These are phyloP conservation scores for Ischnus inquisitorius DNA, from an alignment of 2,888 invertebrate genomes.

Conservation along the genomic window DNA sequence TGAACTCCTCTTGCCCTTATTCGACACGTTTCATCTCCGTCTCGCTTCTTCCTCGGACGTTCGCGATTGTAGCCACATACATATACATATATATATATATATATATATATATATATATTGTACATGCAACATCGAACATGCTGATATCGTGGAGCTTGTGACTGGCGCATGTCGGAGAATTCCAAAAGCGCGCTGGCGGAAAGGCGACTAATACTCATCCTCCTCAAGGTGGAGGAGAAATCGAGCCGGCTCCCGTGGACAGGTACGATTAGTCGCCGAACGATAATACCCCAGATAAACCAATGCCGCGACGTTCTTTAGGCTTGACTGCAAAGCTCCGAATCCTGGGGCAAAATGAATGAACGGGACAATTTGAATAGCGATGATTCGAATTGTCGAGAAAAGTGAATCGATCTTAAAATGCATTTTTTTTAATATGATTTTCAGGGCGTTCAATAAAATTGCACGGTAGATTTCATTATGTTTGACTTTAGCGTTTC, in stretches of 20 bases:
- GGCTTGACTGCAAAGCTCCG: no score
- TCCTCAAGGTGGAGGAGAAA: not conserved
- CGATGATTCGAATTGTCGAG: no score
- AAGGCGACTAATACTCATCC: not conserved
- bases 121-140: constrained; percentile 46
- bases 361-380: no score
- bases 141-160: constrained; percentile 48
- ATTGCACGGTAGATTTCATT: no score
- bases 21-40: constrained; percentile 7
- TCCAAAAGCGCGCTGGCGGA: not conserved
- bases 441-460: no score
- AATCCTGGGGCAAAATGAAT: no score
- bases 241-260: constrained; percentile 13
- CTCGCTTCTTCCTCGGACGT: not conserved
- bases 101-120: constrained; percentile 35
- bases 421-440: no score
- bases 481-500: not conserved
- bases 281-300: not conserved
- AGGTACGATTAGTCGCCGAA: constrained; percentile 19
- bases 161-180: constrained; percentile 13
- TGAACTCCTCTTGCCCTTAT: constrained; percentile 11
- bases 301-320: not conserved
- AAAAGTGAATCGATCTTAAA: no score
- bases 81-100: constrained; percentile 36
- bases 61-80: not conserved